Evolutionary conservation across 2,113 vertebrate species (phyloP).

Genomic region (Apodemus sylvaticus): DNA sequence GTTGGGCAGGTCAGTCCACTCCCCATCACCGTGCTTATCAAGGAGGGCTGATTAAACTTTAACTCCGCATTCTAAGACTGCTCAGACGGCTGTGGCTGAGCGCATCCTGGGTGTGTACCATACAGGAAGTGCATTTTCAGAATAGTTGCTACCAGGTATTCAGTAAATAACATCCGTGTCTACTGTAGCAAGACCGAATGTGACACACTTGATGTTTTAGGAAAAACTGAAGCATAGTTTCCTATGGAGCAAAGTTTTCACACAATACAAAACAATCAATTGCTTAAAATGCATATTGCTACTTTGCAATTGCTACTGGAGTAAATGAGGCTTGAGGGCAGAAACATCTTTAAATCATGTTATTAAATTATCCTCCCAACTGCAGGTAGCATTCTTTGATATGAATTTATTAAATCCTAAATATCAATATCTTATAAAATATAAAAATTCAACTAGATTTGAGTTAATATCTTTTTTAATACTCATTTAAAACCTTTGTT

Average conservation of each 20-base stretch:
- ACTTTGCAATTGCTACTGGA: neutral
- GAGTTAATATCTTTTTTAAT: neutral
- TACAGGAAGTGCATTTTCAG: slow-evolving; percentile 41
- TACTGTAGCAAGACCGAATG: neutral
- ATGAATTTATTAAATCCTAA: neutral
- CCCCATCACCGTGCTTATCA: slow-evolving; percentile 27
- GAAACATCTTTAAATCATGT: neutral
- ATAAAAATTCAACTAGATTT: neutral
- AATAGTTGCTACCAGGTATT: neutral
- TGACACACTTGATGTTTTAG: neutral
- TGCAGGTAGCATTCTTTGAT: neutral
- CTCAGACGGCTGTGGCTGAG: neutral
- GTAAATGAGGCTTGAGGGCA: neutral
- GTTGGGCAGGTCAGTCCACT: slow-evolving; percentile 60
- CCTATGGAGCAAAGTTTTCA: neutral
- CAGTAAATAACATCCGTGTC: neutral
- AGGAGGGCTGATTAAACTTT: slow-evolving; percentile 70
- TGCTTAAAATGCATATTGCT: neutral
- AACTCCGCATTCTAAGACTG: slow-evolving; percentile 48
- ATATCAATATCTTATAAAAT: neutral
- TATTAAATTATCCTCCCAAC: neutral
- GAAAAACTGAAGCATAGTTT: neutral
- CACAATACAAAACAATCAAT: neutral
- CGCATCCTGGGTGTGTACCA: neutral
- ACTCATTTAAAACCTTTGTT: neutral